Evolutionary conservation across 2,797 vertebrate genomes (phyloP).

Genomic region (Perodicticus potto): DNA sequence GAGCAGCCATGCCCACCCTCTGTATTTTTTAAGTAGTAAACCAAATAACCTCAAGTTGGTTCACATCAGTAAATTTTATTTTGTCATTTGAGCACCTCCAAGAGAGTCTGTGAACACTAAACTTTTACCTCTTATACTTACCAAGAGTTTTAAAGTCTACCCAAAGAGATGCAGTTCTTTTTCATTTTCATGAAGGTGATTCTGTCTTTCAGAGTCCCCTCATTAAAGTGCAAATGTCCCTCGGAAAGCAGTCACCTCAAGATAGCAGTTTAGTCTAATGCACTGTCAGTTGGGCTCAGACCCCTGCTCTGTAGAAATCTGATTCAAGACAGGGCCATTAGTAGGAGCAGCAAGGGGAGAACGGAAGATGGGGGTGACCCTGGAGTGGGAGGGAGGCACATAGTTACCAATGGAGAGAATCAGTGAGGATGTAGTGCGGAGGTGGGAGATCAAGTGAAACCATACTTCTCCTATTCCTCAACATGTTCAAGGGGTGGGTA

Average conservation of each 20-base stretch:
- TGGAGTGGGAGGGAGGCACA: neutral
- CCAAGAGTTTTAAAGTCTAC: neutral
- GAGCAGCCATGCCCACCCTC: neutral
- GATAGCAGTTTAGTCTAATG: neutral
- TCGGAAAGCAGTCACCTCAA: neutral
- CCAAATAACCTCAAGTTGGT: neutral
- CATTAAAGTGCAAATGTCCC: conserved; percentile 5
- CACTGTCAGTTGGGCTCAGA: neutral
- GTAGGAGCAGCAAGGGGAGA: neutral
- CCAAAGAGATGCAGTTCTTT: neutral
- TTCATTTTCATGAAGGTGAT: neutral
- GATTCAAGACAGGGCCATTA: neutral
- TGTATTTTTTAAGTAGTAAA: neutral
- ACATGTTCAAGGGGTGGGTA: neutral
- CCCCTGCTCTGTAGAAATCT: neutral
- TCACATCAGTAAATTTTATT: neutral
- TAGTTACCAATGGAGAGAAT: neutral
- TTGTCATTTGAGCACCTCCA: neutral
- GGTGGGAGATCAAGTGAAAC: neutral
- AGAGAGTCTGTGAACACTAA: neutral
- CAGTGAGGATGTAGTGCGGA: neutral
- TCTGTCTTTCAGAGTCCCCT: conserved; percentile 13
- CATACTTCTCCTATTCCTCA: neutral
- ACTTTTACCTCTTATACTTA: neutral
- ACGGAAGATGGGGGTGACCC: no score